phyloP scores from a whole-genome alignment of 1,140 invertebrate species.

The Gerris buenoi region DNA sequence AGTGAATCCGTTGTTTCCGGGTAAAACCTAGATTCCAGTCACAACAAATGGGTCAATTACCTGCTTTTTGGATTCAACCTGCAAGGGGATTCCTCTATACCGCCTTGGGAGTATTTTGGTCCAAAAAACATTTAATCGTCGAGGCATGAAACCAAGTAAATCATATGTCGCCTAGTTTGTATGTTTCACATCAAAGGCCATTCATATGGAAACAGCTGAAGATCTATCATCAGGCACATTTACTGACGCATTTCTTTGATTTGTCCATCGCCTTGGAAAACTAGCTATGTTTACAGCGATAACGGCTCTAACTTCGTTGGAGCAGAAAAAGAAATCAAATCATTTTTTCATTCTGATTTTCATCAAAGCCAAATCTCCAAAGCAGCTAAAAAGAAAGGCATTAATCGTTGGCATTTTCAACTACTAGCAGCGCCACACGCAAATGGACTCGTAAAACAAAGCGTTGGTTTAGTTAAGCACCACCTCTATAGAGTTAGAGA shows the following conservation, averaged over 20 bases:
- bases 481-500: conserved; percentile 17
- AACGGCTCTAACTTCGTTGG: conserved; percentile 15
- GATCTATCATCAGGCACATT: conserved; percentile 21
- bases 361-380: background rate
- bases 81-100: conserved; percentile 10
- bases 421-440: conserved; percentile 10
- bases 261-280: conserved; percentile 17
- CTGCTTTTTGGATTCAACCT: conserved; percentile 8
- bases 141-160: background rate
- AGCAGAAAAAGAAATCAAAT: background rate
- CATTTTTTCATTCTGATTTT: background rate
- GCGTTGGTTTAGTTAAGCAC: conserved; percentile 20
- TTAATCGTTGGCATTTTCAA: conserved; percentile 1
- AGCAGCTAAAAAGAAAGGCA: background rate
- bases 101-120: conserved; percentile 20
- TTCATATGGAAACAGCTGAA: conserved; percentile 23
- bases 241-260: conserved; percentile 19
- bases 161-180: conserved; percentile 21
- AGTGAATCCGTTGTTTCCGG: conserved; percentile 12
- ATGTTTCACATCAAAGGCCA: conserved; percentile 22
- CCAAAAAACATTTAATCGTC: background rate
- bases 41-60: conserved; percentile 17
- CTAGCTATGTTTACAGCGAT: conserved; percentile 10
- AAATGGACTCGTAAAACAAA: conserved; percentile 13
- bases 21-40: background rate